phyloP scores from a whole-genome alignment of 2,113 vertebrate species.

The Phaetusa simplex region DNA sequence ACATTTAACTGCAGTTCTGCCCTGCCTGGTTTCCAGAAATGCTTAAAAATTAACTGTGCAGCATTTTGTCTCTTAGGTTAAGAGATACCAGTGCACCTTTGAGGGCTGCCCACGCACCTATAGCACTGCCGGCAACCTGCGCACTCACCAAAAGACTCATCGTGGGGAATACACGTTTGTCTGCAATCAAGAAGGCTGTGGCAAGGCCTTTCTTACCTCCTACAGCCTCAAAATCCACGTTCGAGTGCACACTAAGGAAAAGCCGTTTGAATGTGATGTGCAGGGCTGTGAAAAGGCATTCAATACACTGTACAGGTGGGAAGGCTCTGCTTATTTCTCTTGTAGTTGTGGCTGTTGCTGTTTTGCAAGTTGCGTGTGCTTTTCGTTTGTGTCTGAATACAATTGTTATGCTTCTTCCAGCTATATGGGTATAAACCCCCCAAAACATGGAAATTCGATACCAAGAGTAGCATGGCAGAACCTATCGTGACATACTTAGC shows the following conservation, averaged over 20 bases:
- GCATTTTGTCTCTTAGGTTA: conserved; percentile 80
- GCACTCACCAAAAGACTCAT: conserved; percentile 97
- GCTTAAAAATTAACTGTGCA: background rate
- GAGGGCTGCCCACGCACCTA: conserved; percentile 97
- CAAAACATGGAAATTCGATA: background rate
- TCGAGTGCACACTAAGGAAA: conserved; percentile 97
- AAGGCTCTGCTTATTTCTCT: fast-evolving
- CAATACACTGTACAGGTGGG: conserved; percentile 95
- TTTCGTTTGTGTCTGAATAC: background rate
- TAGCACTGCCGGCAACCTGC: conserved; percentile 96
- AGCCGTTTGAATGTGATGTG: conserved; percentile 96
- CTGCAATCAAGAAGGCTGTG: conserved; percentile 96
- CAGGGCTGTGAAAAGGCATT: conserved; percentile 98
- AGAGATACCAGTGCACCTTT: conserved; percentile 97
- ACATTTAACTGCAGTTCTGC: background rate
- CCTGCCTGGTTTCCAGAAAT: background rate
- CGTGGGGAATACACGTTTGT: conserved; percentile 97
- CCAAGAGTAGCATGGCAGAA: background rate
- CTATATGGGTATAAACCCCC: background rate
- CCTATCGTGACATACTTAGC: background rate
- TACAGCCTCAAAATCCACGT: conserved; percentile 99
- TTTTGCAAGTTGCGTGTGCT: background rate
- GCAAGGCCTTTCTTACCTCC: conserved; percentile 98
- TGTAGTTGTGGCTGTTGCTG: background rate
- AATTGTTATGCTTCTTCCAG: background rate